A percentile compares a stretch with the other conserved stretches of the same genome.
Evolutionary conservation across 1,140 invertebrate genomes (phyloP).

Genomic region (Eriosoma lanigerum): DNA sequence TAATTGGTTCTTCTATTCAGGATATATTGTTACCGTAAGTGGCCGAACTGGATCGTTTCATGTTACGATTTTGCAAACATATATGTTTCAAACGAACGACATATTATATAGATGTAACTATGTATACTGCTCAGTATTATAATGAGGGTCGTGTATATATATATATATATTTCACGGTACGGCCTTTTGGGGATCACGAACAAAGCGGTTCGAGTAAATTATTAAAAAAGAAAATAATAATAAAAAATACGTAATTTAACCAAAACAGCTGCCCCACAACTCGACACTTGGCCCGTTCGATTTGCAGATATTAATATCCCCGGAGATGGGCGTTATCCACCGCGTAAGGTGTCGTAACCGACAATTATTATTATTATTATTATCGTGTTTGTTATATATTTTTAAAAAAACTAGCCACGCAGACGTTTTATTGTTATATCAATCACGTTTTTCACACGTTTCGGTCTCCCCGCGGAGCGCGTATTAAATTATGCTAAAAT

Average conservation of each 20-base stretch:
- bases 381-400: background rate
- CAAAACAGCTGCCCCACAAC: conserved; percentile 30
- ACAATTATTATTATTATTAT: conserved; percentile 11
- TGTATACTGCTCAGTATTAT: background rate
- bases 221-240: conserved; percentile 2
- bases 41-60: background rate
- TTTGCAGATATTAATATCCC: conserved; percentile 15
- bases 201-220: conserved; percentile 26
- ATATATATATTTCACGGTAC: background rate
- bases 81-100: background rate
- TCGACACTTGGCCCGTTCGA: conserved; percentile 23
- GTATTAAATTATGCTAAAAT: conserved; percentile 34
- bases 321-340: conserved; percentile 3
- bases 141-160: background rate
- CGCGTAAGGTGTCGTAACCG: conserved; percentile 44
- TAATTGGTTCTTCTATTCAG: no score
- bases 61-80: background rate
- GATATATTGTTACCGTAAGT: background rate
- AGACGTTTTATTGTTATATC: conserved; percentile 24
- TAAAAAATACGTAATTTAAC: background rate
- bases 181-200: background rate
- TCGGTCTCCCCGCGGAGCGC: background rate
- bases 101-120: background rate
- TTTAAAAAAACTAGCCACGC: background rate
- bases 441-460: conserved; percentile 36